Evolutionary conservation across 1,140 invertebrate genomes (phyloP).

Genomic region (Cyphomyrmex costatus): DNA sequence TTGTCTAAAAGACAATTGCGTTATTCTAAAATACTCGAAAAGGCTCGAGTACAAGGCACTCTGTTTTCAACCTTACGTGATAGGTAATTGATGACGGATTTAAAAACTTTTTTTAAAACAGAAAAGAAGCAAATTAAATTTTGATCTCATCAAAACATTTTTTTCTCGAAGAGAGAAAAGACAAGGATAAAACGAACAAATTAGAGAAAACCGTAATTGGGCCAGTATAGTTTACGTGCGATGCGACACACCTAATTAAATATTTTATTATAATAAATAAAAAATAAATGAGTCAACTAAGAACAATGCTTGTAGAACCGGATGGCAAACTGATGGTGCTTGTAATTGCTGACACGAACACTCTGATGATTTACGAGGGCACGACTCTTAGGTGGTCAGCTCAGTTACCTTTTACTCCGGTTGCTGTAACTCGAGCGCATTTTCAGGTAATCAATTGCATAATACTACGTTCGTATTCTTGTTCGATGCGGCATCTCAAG

Average conservation of each 20-base stretch:
- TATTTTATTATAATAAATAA: conserved; percentile 43
- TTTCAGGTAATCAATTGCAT: conserved; percentile 86
- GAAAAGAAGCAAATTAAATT: neutral
- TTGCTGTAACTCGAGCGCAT: conserved; percentile 89
- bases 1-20: conserved; percentile 92
- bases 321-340: conserved; percentile 89
- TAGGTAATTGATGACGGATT: conserved; percentile 86
- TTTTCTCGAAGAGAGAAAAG: neutral
- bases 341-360: conserved; percentile 91
- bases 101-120: too few species aligned
- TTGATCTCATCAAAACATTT: neutral
- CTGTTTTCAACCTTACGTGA: conserved; percentile 91
- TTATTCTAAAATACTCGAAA: conserved; percentile 91
- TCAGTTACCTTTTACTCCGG: conserved; percentile 91
- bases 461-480: conserved; percentile 6
- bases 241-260: conserved; percentile 46
- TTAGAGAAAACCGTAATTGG: neutral
- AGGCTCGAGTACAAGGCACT: conserved; percentile 93
- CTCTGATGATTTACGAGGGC: conserved; percentile 92
- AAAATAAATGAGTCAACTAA: conserved; percentile 51
- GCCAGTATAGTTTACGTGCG: neutral
- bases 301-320: conserved; percentile 85
- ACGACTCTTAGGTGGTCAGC: conserved; percentile 95
- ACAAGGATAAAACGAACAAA: neutral
- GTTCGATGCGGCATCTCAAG: neutral